Percentiles rank a stretch among this genome's conserved stretches.
Conservation (phyloP, 1,140 invertebrate species). For the Holotrichia oblita region DNA sequence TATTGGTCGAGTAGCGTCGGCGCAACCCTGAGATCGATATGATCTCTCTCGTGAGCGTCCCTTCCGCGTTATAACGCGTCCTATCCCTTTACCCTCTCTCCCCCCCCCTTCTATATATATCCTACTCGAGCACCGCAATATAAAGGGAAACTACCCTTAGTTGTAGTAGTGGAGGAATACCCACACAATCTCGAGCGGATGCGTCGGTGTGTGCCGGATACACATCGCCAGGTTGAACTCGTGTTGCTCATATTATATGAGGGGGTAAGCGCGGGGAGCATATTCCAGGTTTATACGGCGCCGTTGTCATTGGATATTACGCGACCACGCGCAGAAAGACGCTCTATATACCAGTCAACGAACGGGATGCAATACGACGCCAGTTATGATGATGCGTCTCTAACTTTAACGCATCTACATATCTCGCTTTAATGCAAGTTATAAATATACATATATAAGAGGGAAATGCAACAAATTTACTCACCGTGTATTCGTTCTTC, state of each 20-base stretch:
- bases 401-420: neutral
- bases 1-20: conserved; percentile 48
- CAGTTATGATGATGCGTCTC: neutral
- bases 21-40: conserved; percentile 53
- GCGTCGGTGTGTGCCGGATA: conserved; percentile 55
- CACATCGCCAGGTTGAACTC: neutral
- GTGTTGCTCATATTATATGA: neutral
- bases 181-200: conserved; percentile 47
- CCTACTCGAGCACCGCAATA: neutral
- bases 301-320: conserved; percentile 27
- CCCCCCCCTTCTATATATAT: neutral
- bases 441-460: neutral
- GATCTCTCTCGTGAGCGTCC: conserved; percentile 35
- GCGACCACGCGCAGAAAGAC: conserved; percentile 26
- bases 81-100: neutral
- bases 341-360: neutral
- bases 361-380: neutral
- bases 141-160: neutral
- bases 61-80: conserved; percentile 16
- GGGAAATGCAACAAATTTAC: neutral
- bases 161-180: neutral
- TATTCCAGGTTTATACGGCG: conserved; percentile 21
- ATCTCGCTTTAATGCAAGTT: neutral
- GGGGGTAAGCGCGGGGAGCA: neutral
- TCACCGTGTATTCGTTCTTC: no score